Conservation (phyloP, 92 coral and sea anemone species). For the Phenganax stokvisi region DNA sequence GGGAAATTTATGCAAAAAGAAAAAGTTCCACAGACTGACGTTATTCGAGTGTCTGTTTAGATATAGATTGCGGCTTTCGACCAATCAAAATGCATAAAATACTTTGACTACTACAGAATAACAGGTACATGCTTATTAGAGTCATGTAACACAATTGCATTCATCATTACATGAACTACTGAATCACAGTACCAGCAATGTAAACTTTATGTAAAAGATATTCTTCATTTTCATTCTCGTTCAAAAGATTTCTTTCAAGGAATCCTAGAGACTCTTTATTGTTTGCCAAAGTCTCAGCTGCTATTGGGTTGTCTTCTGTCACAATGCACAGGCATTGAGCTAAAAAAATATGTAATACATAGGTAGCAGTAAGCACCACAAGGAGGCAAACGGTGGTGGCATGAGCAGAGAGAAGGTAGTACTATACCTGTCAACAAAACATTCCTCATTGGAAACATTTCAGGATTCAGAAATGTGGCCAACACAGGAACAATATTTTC, state of each 20-base stretch:
- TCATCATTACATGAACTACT: not conserved
- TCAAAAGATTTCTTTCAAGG: slow-evolving; percentile 72
- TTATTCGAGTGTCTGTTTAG: no score
- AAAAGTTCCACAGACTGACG: not conserved
- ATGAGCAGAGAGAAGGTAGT: not conserved
- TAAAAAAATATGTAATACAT: slow-evolving; percentile 16
- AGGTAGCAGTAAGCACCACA: not conserved
- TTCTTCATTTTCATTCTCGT: slow-evolving; percentile 65
- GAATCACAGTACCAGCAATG: slow-evolving; percentile 61
- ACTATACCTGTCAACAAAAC: slow-evolving; percentile 74
- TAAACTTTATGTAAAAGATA: slow-evolving; percentile 67
- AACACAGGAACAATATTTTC: slow-evolving; percentile 65
- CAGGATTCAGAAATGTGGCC: slow-evolving; percentile 66
- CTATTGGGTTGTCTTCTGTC: slow-evolving; percentile 80
- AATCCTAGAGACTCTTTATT: slow-evolving; percentile 65
- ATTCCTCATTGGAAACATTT: slow-evolving; percentile 62
- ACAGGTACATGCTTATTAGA: not conserved
- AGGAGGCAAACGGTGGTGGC: not conserved
- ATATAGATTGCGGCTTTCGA: no score
- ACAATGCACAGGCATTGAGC: slow-evolving; percentile 93
- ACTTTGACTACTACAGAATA: not conserved
- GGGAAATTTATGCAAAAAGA: not conserved
- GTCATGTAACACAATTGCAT: not conserved
- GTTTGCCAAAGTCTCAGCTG: slow-evolving; percentile 75
- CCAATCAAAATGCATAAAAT: not conserved